Conservation (phyloP, 2,888 invertebrate genomes). For the Dynastes hyllus region DNA sequence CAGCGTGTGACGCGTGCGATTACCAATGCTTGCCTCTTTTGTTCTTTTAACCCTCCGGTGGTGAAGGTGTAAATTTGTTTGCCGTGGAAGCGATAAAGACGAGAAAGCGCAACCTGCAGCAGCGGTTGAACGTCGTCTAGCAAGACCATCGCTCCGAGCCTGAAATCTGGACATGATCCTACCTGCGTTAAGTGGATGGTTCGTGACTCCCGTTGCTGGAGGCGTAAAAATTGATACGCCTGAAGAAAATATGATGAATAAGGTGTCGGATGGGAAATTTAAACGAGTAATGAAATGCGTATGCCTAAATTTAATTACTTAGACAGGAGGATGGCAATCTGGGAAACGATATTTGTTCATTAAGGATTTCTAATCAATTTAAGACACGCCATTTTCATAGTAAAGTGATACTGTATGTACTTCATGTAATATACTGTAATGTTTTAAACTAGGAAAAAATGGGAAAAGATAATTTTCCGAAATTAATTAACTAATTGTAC, state of each 20-base stretch:
- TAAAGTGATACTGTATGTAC: too few relatives aligned
- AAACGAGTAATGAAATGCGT: background rate
- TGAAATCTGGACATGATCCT: conserved; percentile 42
- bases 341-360: too few relatives aligned
- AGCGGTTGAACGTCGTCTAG: background rate
- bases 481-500: too few relatives aligned
- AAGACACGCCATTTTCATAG: too few relatives aligned
- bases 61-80: background rate
- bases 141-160: background rate
- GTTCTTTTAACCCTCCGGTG: background rate
- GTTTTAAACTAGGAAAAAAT: too few relatives aligned
- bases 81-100: background rate
- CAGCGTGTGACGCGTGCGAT: too few relatives aligned
- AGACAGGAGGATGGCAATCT: background rate
- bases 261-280: background rate
- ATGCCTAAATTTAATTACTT: background rate
- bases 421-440: too few relatives aligned
- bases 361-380: too few relatives aligned
- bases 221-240: conserved; percentile 4
- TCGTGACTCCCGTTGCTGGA: background rate
- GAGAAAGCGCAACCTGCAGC: background rate
- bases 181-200: conserved; percentile 17
- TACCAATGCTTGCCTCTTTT: background rate
- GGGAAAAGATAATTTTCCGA: too few relatives aligned
- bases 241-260: conserved; percentile 27